Base-by-base conservation (phyloP, 2,888 invertebrate genomes). In the Emmelina monodactyla region DNA sequence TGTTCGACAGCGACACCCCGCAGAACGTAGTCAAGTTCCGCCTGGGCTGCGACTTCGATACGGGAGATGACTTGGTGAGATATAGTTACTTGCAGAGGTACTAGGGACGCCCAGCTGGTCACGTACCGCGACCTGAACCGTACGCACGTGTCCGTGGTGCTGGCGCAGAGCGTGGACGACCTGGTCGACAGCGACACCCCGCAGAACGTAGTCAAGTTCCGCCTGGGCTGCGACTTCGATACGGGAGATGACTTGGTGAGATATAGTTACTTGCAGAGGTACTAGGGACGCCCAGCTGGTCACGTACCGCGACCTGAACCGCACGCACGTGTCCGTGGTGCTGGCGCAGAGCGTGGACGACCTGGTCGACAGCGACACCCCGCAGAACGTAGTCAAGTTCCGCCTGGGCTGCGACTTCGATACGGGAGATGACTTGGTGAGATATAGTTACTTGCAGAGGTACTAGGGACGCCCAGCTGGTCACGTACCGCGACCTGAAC, bases 11-110 rank as follows among this genome's bases (percentile, higher is more conserved):
- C 13, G 91, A 91, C 55, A 82, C 83, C 33, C 91, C 92, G 0
- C 86, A 88, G 59, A 92, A 92, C 65, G 85, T 92, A 32, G 82
- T 92, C 40, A 92, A 92, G 73, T 92, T 92, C 67, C 81, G 91
- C 29, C 82, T 92, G 19, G 85, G 88, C 28, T 92, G 92, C 54
- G 88, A 88, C 56, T 87, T 84, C 48, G 82, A 85, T 33, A 80
- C 85, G 11, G 86, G 85, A 7, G 86, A 85, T 45, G 88, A 88
- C 51, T 78, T 85, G 57, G 88, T 88, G 42, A 58, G 60, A n/a
- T n/a, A n/a, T n/a, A n/a, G n/a, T n/a, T n/a, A n/a, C n/a, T n/a
- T n/a, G n/a, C n/a, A n/a, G n/a, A n/a, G n/a, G n/a, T n/a, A n/a
- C n/a, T n/a, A n/a, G n/a, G 45, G 89, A 89, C 51, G 85, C 86